These are phyloP conservation scores for Notodromas monacha DNA, from an alignment of 2,888 invertebrate genomes.

Conservation along the genomic window DNA sequence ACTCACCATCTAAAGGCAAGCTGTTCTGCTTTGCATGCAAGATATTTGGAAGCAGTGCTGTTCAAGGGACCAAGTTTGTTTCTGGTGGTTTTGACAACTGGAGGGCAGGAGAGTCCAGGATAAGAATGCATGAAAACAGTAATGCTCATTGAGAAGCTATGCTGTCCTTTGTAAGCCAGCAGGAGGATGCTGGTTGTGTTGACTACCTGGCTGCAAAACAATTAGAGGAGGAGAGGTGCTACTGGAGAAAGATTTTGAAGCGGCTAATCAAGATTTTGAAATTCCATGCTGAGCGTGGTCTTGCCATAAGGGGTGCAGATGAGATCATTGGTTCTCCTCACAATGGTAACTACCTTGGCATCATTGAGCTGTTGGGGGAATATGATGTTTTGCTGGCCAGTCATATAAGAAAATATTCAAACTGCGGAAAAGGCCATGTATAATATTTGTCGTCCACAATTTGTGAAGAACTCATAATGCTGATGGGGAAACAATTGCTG, in stretches of 20 bases:
- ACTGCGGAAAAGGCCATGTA: slow-evolving; percentile 12
- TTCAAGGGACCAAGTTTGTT: no score
- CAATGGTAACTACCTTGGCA: slow-evolving; percentile 13
- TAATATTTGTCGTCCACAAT: slow-evolving; percentile 13
- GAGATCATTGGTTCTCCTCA: slow-evolving; percentile 11
- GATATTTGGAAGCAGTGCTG: no score
- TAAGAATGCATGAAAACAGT: no score
- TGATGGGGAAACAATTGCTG: slow-evolving; percentile 12
- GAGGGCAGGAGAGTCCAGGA: no score
- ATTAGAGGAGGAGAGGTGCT: slow-evolving; percentile 10
- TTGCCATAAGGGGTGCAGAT: slow-evolving; percentile 12
- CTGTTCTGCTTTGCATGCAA: no score
- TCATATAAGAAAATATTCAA: slow-evolving; percentile 12
- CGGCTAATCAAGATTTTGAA: slow-evolving; percentile 12
- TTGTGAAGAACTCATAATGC: slow-evolving; percentile 13
- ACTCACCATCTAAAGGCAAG: no score
- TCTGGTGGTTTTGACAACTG: no score
- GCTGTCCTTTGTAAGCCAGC: no score
- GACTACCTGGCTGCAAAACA: no score
- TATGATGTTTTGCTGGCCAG: slow-evolving; percentile 13
- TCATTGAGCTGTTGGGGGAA: slow-evolving; percentile 12
- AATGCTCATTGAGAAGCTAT: no score
- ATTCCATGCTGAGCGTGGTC: slow-evolving; percentile 11
- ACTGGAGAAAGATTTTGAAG: slow-evolving; percentile 12
- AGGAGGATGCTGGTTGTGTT: no score